These are phyloP conservation scores for Perccottus glenii DNA, from an alignment of 2,113 vertebrate genomes.

Conservation along the genomic window DNA sequence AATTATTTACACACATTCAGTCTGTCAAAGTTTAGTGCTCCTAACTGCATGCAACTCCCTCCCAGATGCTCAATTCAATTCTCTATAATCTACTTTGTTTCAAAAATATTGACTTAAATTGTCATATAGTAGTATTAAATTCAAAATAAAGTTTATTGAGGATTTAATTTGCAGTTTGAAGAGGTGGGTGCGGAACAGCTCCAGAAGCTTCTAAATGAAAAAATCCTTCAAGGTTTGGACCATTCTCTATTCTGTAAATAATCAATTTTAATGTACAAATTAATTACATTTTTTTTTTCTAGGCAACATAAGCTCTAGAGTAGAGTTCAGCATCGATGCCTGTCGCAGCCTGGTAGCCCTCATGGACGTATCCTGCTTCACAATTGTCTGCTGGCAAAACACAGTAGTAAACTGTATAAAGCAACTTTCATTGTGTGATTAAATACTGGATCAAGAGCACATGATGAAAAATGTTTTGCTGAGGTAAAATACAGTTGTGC, in stretches of 20 bases:
- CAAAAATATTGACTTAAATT: too few species aligned
- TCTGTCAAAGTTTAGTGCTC: too few species aligned
- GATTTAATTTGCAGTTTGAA: constrained; percentile 53
- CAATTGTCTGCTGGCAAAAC: too few species aligned
- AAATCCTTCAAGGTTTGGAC: constrained; percentile 54
- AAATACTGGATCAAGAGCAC: too few species aligned
- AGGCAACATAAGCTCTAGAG: constrained; percentile 56
- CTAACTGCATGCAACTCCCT: too few species aligned
- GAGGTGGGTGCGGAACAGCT: constrained; percentile 76
- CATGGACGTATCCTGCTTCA: constrained; percentile 78
- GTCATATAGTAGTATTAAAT: too few species aligned
- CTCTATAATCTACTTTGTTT: too few species aligned
- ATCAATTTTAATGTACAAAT: not conserved
- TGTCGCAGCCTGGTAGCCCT: constrained; percentile 78
- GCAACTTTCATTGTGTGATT: too few species aligned
- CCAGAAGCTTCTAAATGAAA: constrained; percentile 70
- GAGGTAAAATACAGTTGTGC: not conserved
- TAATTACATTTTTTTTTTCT: not conserved
- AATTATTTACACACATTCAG: not conserved
- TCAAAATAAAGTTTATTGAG: too few species aligned
- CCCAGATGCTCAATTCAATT: too few species aligned
- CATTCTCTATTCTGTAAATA: not conserved
- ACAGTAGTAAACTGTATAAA: too few species aligned
- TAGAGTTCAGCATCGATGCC: constrained; percentile 74
- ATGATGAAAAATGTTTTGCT: too few species aligned